Conservation (phyloP, 2,888 invertebrate species). For the Tachystola acroxantha region DNA sequence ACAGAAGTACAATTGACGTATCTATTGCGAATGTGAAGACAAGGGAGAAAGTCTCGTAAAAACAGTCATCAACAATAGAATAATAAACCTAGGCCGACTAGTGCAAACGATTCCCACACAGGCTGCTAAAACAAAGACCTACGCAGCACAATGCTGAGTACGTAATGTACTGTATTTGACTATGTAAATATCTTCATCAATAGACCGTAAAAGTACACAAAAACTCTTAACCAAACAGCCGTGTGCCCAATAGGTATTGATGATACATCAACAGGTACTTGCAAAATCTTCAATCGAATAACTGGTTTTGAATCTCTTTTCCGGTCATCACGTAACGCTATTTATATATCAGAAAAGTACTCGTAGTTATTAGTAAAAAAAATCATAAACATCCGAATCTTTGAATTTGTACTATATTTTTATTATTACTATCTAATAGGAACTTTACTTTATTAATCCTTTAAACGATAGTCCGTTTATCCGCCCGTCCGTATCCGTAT, state of each 20-base stretch:
- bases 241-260: neutral
- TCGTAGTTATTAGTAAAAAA: too few relatives aligned
- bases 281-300: too few relatives aligned
- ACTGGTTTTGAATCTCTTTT: neutral
- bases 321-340: neutral
- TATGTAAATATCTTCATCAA: neutral
- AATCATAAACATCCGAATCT: too few relatives aligned
- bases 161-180: neutral
- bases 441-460: too few relatives aligned
- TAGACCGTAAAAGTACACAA: too few relatives aligned
- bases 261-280: neutral
- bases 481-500: too few relatives aligned
- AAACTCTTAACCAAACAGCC: neutral
- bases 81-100: constrained; percentile 16
- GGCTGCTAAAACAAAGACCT: constrained; percentile 19
- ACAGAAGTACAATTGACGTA: constrained; percentile 5
- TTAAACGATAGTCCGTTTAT: too few relatives aligned
- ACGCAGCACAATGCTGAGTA: constrained; percentile 5
- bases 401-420: too few relatives aligned
- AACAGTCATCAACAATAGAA: constrained; percentile 21
- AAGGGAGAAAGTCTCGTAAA: constrained; percentile 23
- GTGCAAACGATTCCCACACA: constrained; percentile 19
- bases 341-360: constrained; percentile 19
- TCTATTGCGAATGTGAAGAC: neutral
- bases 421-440: too few relatives aligned